phyloP scores from a whole-genome alignment of 1,140 invertebrate genomes.

The Tetragnatha versicolor region DNA sequence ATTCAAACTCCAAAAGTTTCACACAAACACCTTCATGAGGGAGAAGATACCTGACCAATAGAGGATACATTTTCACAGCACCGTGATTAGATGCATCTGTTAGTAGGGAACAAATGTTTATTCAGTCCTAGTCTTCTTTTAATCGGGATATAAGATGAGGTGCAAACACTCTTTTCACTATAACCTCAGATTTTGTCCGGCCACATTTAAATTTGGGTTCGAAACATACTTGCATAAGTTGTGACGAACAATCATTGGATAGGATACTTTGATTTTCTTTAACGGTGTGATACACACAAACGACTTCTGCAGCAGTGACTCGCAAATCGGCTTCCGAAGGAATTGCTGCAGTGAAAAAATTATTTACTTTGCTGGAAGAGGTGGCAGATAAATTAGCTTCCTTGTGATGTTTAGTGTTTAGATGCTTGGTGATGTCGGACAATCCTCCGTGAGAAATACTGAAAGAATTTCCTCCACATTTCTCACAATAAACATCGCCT shows the following conservation, averaged over 20 bases:
- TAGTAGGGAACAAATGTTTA: not conserved
- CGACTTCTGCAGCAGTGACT: not conserved
- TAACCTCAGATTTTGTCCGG: not conserved
- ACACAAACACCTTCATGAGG: not conserved
- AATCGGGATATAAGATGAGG: not conserved
- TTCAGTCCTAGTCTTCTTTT: not conserved
- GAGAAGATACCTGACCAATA: not conserved
- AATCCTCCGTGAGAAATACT: too few relatives aligned
- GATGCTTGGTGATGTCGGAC: too few relatives aligned
- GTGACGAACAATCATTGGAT: slow-evolving; percentile 13
- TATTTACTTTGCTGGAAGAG: too few relatives aligned
- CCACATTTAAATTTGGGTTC: slow-evolving; percentile 16
- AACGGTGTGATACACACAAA: slow-evolving; percentile 15
- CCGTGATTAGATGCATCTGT: not conserved
- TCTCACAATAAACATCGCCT: too few relatives aligned
- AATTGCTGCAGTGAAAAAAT: too few relatives aligned
- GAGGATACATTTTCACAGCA: not conserved
- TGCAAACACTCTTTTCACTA: not conserved
- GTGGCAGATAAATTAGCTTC: too few relatives aligned
- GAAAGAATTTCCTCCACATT: too few relatives aligned
- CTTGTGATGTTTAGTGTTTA: too few relatives aligned
- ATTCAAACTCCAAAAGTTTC: slow-evolving; percentile 9
- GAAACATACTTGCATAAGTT: slow-evolving; percentile 24
- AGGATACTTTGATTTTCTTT: slow-evolving; percentile 10
- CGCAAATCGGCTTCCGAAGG: too few relatives aligned